Conservation (phyloP, 2,113 vertebrate genomes). For the Carassius auratus region DNA sequence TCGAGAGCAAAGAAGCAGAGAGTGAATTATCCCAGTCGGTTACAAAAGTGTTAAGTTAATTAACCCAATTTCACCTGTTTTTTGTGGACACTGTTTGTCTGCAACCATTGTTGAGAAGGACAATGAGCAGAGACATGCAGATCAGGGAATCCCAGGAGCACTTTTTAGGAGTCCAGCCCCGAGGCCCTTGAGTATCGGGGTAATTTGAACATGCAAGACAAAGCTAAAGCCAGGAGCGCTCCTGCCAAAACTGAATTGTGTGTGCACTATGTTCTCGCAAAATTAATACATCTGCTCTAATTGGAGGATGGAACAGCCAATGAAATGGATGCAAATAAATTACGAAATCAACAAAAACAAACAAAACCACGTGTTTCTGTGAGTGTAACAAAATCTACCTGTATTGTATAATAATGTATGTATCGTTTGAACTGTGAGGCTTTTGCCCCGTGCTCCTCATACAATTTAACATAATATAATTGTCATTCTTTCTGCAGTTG, state of each 20-base stretch:
- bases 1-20: background rate
- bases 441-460: conserved; percentile 15
- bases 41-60: conserved; percentile 82
- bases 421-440: background rate
- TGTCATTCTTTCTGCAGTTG: conserved; percentile 14
- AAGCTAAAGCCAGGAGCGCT: conserved; percentile 74
- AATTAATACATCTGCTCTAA: conserved; percentile 15
- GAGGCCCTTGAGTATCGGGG: conserved; percentile 78
- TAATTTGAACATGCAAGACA: conserved; percentile 84
- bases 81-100: conserved; percentile 97
- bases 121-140: conserved; percentile 90
- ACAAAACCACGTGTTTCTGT: conserved; percentile 17
- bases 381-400: background rate
- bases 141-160: conserved; percentile 85
- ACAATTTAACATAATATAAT: conserved; percentile 26
- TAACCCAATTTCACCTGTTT: conserved; percentile 90
- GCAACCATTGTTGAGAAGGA: conserved; percentile 87
- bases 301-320: background rate
- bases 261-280: background rate
- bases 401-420: background rate
- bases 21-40: background rate
- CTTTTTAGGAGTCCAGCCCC: conserved; percentile 87
- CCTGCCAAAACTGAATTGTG: conserved; percentile 37
- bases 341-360: background rate
- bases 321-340: conserved; percentile 28